Base-by-base conservation (phyloP, 2,113 vertebrate genomes). In the Gila orcuttii region DNA sequence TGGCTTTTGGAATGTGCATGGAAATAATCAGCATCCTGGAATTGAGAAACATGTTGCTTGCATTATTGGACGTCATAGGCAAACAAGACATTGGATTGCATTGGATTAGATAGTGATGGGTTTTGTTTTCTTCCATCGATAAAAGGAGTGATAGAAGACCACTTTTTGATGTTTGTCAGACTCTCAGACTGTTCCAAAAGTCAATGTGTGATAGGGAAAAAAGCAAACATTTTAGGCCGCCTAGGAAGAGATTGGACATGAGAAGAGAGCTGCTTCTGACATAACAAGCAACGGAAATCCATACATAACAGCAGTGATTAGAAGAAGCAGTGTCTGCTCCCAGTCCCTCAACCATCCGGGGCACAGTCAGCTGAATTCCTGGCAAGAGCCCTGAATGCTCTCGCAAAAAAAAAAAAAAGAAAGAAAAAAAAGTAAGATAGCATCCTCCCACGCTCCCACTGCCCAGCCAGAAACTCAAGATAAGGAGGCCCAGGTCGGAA, bases 191-290 rank as follows among this genome's bases (percentile, higher is more conserved):
- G 11, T 79, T 86, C 31, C 45, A 59, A 86, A 86, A 39, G 82
- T 66, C 85, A 84, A 88, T 89, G 88, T 87, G 85, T 90, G 92
- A 91, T 92, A 86, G 88, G 89, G 89, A 92, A 91, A 89, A 92
- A 92, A 90, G 90, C 87, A 91, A 91, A 92, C 82, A 88, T 92
- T 91, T 68, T 90, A 91, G 88, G 88, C 83, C 47, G 85, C 86
- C 73, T 85, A 92, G 91, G 85, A 87, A 79, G 79, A 89, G 90
- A 92, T 90, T 84, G 93, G 90, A 90, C 85, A 82, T 77, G 39
- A 79, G 85, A 88, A 89, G 79, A 82, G 79, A 84, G 86, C 85
- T 74, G 85, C 83, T 55, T 79, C 88, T 80, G 85, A 88, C 85
- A 71, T 88, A 89, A 88, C 86, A n/a, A 82, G 89, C 84, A 89